Conservation (phyloP, 2,888 invertebrate species). For the Ferrisia virgata region DNA sequence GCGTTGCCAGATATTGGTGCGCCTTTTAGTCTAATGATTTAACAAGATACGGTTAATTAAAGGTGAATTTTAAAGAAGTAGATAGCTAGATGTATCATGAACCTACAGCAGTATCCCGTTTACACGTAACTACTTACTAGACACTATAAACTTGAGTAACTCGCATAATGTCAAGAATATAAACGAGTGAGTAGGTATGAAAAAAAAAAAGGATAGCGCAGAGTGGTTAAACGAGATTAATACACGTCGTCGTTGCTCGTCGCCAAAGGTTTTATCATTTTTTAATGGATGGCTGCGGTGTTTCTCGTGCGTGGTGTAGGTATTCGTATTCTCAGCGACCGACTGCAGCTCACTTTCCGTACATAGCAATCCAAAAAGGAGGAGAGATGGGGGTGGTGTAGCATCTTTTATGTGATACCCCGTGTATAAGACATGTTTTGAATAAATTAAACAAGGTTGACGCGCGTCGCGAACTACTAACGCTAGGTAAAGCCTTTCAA, state of each 20-base stretch:
- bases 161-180: too few relatives aligned
- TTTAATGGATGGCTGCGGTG: constrained; percentile 2
- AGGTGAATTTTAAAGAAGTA: constrained; percentile 28
- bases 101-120: too few relatives aligned
- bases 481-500: constrained; percentile 1
- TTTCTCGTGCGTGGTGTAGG: background rate
- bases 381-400: background rate
- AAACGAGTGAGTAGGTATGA: background rate
- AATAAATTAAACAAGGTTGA: constrained; percentile 9
- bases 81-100: too few relatives aligned
- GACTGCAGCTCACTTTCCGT: background rate
- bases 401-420: background rate
- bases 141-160: too few relatives aligned
- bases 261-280: constrained; percentile 33
- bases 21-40: background rate
- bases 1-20: background rate
- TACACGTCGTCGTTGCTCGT: constrained; percentile 14
- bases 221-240: constrained; percentile 29
- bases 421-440: background rate
- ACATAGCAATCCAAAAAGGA: background rate
- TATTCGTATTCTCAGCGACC: background rate
- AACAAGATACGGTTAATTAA: constrained; percentile 17
- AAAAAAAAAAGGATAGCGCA: background rate
- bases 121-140: too few relatives aligned
- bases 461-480: background rate